Evolutionary conservation across 2,797 vertebrate genomes (phyloP), one percentile per base, ranked within the genome.

Genomic region (Enoplosus armatus): DNA sequence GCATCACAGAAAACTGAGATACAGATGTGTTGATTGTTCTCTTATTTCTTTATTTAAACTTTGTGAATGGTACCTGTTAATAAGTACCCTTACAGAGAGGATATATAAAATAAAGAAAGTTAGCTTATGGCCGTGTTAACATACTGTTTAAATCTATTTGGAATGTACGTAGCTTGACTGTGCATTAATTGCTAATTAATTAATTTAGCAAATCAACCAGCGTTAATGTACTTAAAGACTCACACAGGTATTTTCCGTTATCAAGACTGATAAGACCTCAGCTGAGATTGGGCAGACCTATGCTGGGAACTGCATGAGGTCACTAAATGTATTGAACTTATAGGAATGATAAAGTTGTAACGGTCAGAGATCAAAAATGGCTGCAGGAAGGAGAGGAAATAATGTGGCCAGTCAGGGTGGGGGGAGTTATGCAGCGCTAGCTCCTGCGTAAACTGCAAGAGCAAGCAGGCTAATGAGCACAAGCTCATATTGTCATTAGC

Each of bases 211-310:
- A 59, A 39, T 45, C 22, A 47, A 26, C 22, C 14, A n/a, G n/a
- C n/a, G 47, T 43, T 26, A 29, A 51, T 48, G 45, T 24, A 11
- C 31, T 37, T 43, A 24, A 45, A 61, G 22, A 1, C 55, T 60
- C 58, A 35, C 47, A 61, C 22, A 35, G 8, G 2, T 50, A 27
- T 59, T 51, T 75, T 33, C 50, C 24, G 14, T 72, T 10, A 20
- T 54, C 14, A 53, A 18, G 62, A 18, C 53, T 65, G 24, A 39
- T 67, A 43, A 58, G 15, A 58, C 31, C 35, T 67, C 62, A 43
- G 54, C 26, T 50, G 16, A 26, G 8, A 20, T 15, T 0, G 31
- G 50, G n/a, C 31, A 1, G n/a, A 45, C 39, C 15, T 9, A 11
- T 43, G 26, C 26, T 48, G 43, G 22, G 15, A 20, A 31, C 48